Evolutionary conservation across 2,888 invertebrate species (phyloP), one percentile per base, ranked within the genome.

Genomic region (Phalera bucephala): DNA sequence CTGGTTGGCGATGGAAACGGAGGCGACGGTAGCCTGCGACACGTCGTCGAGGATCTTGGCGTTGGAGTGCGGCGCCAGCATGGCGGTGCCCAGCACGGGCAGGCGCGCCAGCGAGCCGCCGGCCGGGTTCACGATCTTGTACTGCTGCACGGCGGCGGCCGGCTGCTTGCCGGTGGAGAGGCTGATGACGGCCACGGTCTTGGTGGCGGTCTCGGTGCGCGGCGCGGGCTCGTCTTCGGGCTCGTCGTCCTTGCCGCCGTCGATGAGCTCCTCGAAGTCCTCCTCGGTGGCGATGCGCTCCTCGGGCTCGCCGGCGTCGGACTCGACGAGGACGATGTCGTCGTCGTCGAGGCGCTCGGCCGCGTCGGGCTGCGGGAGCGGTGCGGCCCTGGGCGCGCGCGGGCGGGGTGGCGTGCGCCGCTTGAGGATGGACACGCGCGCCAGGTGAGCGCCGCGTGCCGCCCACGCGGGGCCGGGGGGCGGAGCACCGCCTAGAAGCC

Each of bases 201-300:
- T 90, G 0, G 90, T 90, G 1, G 90, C 86, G 1, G 90, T 90
- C 61, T 90, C 90, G 1, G 90, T 90, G 27, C 90, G 70, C 0
- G 91, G 91, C 30, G 88, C 73, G 27, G 89, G 79, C 1, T 90
- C 86, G 10, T 79, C 79, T 21, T 76, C 87, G 1, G 39, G 52
- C 29, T 85, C 87, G 32, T 92, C 92, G 44, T 91, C 91, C 41
- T 91, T 91, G 0, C 92, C 92, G 51, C 92, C 91, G 50, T 93
- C 93, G 22, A 93, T 93, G 11, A 93, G 70, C 46, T 93, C 92
- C 57, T 93, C 93, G 54, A 93, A 93, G 64, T 93, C 93, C 71
- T 93, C 93, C 50, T 92, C 92, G 0, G 93, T 93, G 0, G 92
- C 91, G 40, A 93, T 91, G 0, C 91, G 91, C 54, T 93, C 92